Percentiles rank a stretch among this genome's conserved stretches.
phyloP scores from a whole-genome alignment of 2,797 vertebrate species.

The Chlorospingus semifuscus region DNA sequence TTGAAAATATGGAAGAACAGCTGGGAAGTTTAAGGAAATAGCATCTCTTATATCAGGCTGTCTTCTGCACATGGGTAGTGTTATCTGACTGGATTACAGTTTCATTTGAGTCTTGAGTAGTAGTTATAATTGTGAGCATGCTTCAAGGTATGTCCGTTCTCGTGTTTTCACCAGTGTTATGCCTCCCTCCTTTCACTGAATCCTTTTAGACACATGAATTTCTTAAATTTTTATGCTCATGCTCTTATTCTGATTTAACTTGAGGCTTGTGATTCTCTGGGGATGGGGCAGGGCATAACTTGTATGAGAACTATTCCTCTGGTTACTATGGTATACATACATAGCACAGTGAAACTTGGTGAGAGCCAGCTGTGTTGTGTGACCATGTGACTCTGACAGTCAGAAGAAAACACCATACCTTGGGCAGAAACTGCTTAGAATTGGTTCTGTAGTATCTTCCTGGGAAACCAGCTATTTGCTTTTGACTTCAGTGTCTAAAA shows the following conservation, averaged over 20 bases:
- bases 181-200: neutral
- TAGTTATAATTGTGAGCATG: neutral
- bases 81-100: neutral
- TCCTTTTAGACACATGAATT: neutral
- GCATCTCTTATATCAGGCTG: neutral
- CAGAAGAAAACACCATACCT: neutral
- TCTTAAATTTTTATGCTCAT: neutral
- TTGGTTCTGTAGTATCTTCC: neutral
- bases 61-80: neutral
- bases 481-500: neutral
- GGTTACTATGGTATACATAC: neutral
- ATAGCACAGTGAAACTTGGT: neutral
- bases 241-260: neutral
- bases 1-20: constrained; percentile 13
- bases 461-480: neutral
- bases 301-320: neutral
- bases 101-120: neutral
- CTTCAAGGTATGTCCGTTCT: neutral
- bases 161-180: neutral
- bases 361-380: neutral
- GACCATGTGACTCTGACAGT: neutral
- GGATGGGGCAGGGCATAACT: neutral
- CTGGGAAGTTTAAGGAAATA: constrained; percentile 1
- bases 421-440: neutral
- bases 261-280: neutral